Evolutionary conservation across 2,888 invertebrate genomes (phyloP).

Genomic region (Callinectes sapidus): DNA sequence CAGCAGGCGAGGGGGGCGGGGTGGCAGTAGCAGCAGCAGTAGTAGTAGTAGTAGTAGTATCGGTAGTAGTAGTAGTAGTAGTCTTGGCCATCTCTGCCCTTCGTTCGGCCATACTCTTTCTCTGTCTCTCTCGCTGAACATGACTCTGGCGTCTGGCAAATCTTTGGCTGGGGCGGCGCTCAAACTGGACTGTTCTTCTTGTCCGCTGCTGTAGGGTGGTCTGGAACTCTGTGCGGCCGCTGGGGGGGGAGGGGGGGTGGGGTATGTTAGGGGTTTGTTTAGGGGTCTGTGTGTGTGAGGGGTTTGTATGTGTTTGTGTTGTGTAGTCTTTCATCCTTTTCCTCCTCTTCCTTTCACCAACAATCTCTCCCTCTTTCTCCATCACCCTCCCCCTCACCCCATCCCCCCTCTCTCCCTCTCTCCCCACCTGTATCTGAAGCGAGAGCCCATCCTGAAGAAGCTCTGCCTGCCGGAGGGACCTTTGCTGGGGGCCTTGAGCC

Average conservation of each 20-base stretch:
- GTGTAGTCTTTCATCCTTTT: too few relatives aligned
- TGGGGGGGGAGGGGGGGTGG: slow-evolving; percentile 75
- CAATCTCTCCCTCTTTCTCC: not conserved
- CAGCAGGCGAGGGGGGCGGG: not conserved
- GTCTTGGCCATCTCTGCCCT: not conserved
- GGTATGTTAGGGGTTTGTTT: not conserved
- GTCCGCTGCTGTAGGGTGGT: slow-evolving; percentile 92
- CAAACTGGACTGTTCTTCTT: slow-evolving; percentile 95
- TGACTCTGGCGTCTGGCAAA: slow-evolving; percentile 95
- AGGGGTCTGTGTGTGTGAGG: not conserved
- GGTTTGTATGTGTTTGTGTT: not conserved
- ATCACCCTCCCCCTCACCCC: too few relatives aligned
- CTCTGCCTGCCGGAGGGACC: slow-evolving; percentile 92
- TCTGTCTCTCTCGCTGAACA: slow-evolving; percentile 82
- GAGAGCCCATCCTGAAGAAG: slow-evolving; percentile 98
- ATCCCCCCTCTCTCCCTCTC: not conserved
- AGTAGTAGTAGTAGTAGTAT: not conserved
- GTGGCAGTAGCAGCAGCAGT: not conserved
- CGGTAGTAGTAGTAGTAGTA: not conserved
- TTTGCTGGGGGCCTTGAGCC: slow-evolving; percentile 91
- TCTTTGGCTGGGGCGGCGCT: slow-evolving; percentile 95
- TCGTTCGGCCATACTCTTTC: slow-evolving; percentile 36
- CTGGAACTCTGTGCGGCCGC: slow-evolving; percentile 98
- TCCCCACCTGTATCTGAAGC: slow-evolving; percentile 87
- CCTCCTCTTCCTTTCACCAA: too few relatives aligned